phyloP scores from a whole-genome alignment of 1,140 invertebrate genomes.

The Oreohelix idahoensis region DNA sequence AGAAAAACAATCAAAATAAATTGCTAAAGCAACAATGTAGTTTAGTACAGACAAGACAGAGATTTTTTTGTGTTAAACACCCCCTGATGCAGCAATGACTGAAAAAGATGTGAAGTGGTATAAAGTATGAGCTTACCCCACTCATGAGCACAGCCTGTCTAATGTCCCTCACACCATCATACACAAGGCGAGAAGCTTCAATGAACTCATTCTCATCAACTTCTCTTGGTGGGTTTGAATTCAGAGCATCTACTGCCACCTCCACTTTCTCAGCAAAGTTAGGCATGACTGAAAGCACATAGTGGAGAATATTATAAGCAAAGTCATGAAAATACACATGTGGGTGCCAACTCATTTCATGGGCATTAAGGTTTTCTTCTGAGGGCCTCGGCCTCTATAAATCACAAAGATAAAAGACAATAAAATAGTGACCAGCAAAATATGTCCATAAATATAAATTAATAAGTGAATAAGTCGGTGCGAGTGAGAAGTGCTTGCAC shows the following conservation, averaged over 20 bases:
- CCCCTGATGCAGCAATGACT: too few species aligned
- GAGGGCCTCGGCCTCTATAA: constrained; percentile 90
- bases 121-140: constrained; percentile 71
- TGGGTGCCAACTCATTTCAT: too few species aligned
- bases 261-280: constrained; percentile 80
- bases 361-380: constrained; percentile 98
- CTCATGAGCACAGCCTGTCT: constrained; percentile 97
- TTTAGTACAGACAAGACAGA: too few species aligned
- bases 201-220: constrained; percentile 99
- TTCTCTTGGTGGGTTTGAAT: constrained; percentile 84
- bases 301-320: too few species aligned
- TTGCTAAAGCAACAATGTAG: too few species aligned
- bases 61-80: too few species aligned
- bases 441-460: too few species aligned
- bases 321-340: too few species aligned
- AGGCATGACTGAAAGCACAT: constrained; percentile 84
- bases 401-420: not conserved
- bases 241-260: constrained; percentile 81
- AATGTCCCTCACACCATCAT: constrained; percentile 97
- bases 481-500: too few species aligned
- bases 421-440: not conserved
- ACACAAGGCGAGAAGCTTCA: constrained; percentile 96
- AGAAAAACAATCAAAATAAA: too few species aligned
- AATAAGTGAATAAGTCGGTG: too few species aligned
- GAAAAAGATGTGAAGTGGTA: too few species aligned